Evolutionary conservation across 1,140 invertebrate species (phyloP), one percentile per base, ranked within the genome.

Genomic region (Anastrepha obliqua): DNA sequence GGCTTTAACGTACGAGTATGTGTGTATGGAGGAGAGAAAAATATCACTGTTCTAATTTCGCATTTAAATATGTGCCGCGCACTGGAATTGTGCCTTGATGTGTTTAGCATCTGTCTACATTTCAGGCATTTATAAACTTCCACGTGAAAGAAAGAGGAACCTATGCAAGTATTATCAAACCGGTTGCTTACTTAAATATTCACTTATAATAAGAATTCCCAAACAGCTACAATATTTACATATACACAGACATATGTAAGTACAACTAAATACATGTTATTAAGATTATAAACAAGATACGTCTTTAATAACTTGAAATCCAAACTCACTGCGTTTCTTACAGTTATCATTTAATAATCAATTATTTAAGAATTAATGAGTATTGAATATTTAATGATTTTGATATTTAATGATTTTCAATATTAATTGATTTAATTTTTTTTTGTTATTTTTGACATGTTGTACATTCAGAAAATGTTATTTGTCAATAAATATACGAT

Each of bases 131-230:
- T 81, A n/a, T 55, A 29, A n/a, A 55, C 74, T 81, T 81, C 55
- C 74, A 55, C 47, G 47, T 55, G 74, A 81, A 81, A 81, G 74
- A 55, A 81, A 81, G 42, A 47, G 29, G 0, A 29, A 29, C 1
- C 29, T 29, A 74, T 74, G 13, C 13, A 29, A 29, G 29, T 47
- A 74, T 44, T 47, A 13, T 4, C 6, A 81, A 55, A 81, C 74
- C 74, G 44, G 47, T 81, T 81, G 42, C 17, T 55, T 55, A 81
- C 44, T 81, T 55, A 81, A 51, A 81, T 55, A 55, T 47, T 74
- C 51, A 81, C 2, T 55, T 55, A 15, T 8, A n/a, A 20, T 81
- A 55, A 11, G 51, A 17, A 20, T 81, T 81, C n/a, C 42, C 44
- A 74, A 62, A 13, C 60, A 62, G 15, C 29, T 29, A 29, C 1